Conservation (phyloP, 2,113 vertebrate species). For the mouse (Mus musculus) region DNA sequence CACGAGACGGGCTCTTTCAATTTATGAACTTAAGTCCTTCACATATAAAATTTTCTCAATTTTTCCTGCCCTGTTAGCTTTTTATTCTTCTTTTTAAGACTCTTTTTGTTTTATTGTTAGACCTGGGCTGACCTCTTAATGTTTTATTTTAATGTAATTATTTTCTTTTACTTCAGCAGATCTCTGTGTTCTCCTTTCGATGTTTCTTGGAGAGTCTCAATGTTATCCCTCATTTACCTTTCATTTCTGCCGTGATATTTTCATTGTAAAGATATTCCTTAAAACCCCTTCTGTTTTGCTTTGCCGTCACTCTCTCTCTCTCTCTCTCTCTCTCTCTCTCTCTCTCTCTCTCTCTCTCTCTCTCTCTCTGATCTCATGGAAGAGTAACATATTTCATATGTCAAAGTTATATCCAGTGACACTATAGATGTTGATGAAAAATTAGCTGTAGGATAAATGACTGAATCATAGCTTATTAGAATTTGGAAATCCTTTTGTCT, state of each 20-base stretch:
- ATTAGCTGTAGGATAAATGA: background rate
- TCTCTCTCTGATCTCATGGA: background rate
- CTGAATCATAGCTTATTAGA: background rate
- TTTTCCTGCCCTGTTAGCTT: background rate
- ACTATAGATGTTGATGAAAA: background rate
- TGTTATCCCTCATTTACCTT: background rate
- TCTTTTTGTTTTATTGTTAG: background rate
- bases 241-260: background rate
- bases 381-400: conserved; percentile 3
- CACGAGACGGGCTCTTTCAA: background rate
- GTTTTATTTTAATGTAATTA: background rate
- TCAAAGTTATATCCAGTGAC: background rate
- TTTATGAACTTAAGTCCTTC: background rate
- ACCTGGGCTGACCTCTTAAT: background rate
- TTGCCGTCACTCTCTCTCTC: background rate
- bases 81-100: background rate
- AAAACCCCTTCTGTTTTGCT: background rate
- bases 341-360: too few relatives aligned
- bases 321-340: conserved; percentile 15
- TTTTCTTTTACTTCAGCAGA: background rate
- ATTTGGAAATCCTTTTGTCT: background rate
- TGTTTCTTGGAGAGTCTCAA: background rate
- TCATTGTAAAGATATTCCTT: background rate
- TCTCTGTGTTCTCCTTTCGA: background rate
- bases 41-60: background rate